Conservation (phyloP, 2,797 vertebrate genomes). For the Galaxias olidus region DNA sequence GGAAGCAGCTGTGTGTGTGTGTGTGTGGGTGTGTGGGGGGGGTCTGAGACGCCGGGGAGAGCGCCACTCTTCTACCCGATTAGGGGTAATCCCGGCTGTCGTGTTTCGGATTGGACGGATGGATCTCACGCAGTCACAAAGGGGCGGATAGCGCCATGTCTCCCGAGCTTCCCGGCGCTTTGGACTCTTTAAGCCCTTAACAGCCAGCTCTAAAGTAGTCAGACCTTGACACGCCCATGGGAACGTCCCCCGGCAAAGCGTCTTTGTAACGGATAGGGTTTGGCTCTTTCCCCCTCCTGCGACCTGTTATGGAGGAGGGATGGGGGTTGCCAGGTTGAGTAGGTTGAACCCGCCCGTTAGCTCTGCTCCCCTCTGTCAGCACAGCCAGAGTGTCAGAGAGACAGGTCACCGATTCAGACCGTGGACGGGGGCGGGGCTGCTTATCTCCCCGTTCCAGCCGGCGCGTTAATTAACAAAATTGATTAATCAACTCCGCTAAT, state of each 20-base stretch:
- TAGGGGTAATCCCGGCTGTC: too few relatives aligned
- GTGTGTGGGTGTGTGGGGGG: too few relatives aligned
- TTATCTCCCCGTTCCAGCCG: conserved; percentile 63
- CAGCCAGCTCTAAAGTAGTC: not conserved
- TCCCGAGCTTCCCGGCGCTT: not conserved
- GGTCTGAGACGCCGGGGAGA: too few relatives aligned
- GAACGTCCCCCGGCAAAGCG: not conserved
- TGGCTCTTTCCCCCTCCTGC: too few relatives aligned
- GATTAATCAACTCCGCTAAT: conserved; percentile 70
- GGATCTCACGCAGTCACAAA: not conserved
- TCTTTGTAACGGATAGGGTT: too few relatives aligned
- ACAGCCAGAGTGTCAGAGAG: too few relatives aligned
- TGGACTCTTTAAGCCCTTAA: not conserved
- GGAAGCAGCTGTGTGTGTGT: too few relatives aligned
- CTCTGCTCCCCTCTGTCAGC: conserved; percentile 52
- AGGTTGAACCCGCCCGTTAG: conserved; percentile 35
- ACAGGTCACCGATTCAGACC: conserved; percentile 58
- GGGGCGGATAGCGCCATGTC: not conserved
- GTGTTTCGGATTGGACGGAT: not conserved
- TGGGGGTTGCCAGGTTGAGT: too few relatives aligned
- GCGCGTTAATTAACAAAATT: conserved; percentile 74
- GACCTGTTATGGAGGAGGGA: too few relatives aligned
- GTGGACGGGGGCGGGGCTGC: conserved; percentile 44
- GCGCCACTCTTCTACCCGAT: too few relatives aligned
- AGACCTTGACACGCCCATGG: not conserved